phyloP scores from a whole-genome alignment of 2,113 vertebrate species.

The Sturnira hondurensis region DNA sequence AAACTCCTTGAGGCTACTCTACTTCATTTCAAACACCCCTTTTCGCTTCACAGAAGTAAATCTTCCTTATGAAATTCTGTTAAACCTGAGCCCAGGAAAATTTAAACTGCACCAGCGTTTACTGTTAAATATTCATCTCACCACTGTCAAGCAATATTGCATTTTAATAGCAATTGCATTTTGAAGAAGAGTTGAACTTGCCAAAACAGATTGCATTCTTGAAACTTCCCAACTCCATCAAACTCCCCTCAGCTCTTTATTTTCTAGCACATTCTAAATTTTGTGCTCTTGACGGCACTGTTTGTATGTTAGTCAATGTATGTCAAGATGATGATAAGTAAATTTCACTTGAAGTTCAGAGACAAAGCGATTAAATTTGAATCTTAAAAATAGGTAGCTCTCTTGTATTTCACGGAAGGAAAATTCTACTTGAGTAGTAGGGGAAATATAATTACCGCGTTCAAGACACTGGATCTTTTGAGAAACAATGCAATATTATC shows the following conservation, averaged over 20 bases:
- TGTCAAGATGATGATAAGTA: conserved; percentile 67
- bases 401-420: conserved; percentile 70
- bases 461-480: conserved; percentile 77
- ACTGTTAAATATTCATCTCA: conserved; percentile 34
- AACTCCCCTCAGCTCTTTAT: conserved; percentile 17
- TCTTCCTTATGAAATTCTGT: not conserved
- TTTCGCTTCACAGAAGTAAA: not conserved
- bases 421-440: conserved; percentile 66
- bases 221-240: conserved; percentile 20
- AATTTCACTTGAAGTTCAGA: conserved; percentile 58
- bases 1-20: conserved; percentile 10
- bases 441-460: conserved; percentile 73
- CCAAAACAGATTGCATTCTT: not conserved
- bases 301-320: conserved; percentile 53
- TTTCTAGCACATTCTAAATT: conserved; percentile 34
- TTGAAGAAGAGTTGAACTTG: conserved; percentile 20
- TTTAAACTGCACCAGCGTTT: not conserved
- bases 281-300: not conserved
- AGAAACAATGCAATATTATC: conserved; percentile 72
- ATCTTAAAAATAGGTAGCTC: conserved; percentile 63
- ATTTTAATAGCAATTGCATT: conserved; percentile 4
- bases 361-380: conserved; percentile 50
- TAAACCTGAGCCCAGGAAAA: not conserved
- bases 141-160: not conserved
- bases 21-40: conserved; percentile 10